Base-by-base conservation (phyloP, 30 jellyfish, hydroid and myxozoan genomes). In the Rhopilema esculentum region DNA sequence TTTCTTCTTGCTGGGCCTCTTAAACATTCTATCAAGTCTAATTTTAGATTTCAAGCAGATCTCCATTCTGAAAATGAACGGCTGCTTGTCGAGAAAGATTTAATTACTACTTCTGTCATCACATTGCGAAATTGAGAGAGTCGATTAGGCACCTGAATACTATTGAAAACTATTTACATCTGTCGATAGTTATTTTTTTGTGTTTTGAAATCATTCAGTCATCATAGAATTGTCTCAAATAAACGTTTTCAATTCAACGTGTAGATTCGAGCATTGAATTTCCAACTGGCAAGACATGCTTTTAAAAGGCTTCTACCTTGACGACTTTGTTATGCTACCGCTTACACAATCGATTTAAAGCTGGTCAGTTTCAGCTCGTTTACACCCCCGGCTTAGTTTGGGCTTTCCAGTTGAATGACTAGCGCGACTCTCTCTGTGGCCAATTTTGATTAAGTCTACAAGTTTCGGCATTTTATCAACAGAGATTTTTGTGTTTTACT, bases 341-440 rank as follows among this genome's bases (percentile, higher is more conserved):
- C 12, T 40, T 2, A 12, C 57, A 2, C 57, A 12, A 40, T 40
- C 57, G 57, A 40, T 40, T 40, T 40, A 6, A 40, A 40, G 57
- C 57, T 2, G 57, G 57, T 12, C 57, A 40, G 57, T 12, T 40
- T 40, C 6, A 40, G 57, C 57, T 40, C 57, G 57, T 6, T 40
- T 40, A 2, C 9, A 6, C 57, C 57, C 57, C 57, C 57, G 57
- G 57, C 57, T 40, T 40, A 2, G 57, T 12, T 40, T 6, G 57
- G 57, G 57, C 57, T 12, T 2, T 12, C 57, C 57, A 40, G 57
- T 2, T 40, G 57, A 40, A 40, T 1, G 84, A 31, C 70, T 73
- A 73, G 70, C 69, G 84, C 84, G 40, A 73, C 53, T 28, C 40
- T 16, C 23, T 19, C 53, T 73, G 84, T 73, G 84, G 70, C 8